Base-by-base conservation (phyloP, 1,140 invertebrate genomes). In the Lanistes nyassanus region DNA sequence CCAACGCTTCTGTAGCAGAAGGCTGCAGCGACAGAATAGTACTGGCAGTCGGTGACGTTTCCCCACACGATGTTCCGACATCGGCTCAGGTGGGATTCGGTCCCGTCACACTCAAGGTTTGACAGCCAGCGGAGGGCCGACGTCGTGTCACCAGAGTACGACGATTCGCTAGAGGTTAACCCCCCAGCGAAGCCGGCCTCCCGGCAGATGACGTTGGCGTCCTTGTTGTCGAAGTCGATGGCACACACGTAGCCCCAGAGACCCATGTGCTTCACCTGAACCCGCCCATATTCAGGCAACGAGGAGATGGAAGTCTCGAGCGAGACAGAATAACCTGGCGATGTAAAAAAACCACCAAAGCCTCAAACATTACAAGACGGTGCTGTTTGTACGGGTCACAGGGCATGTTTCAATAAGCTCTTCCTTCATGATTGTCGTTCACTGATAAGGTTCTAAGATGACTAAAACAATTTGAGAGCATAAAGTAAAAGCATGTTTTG, bases 141-240 rank as follows among this genome's bases (percentile, higher is more conserved):
- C 9, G 31, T 65, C 62, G 31, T 31, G 19, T 23, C 34, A 72
- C 47, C 78, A 81, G 23, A 71, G 66, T 2, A 83, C 73, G 9
- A 47, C 42, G 5, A 16, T 16, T 16, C 42, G 19, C 39, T 58
- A 47, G 82, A 84, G 19, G 82, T 76, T 42, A 80, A 47, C 16
- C 83, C 83, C 1, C 82, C 82, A 31, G 72, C 39, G 64, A 72
- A 83, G 2, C 71, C 69, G 26, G 81, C 67, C 55, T 82, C 80
- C 42, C 74, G 67, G 70, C 83, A 85, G 29, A 80, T 79, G 19
- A 82, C 81, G 53, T 81, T 81, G 36, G 83, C 81, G 39, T 82
- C 74, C 5, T 53, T 62, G 62, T 80, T 62, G 37, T 56, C 68
- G 76, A 79, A 82, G 36, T 67, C 74, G 23, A 42, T 37, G 39